Evolutionary conservation across 2,113 vertebrate genomes (phyloP).

Genomic region (Butorides virescens): DNA sequence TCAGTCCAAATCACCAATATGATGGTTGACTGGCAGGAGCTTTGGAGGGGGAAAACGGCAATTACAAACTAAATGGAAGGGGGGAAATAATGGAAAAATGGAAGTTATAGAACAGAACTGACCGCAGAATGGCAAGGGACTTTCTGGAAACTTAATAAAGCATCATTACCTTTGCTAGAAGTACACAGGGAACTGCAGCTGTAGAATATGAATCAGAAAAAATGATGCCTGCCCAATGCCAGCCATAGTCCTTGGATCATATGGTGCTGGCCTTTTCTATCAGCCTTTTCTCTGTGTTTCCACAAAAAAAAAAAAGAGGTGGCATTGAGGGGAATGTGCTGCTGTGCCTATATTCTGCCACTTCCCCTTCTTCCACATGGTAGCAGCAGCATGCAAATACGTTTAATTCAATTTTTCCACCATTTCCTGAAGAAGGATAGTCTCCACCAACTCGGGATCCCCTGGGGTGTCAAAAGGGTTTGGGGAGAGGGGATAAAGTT

Average conservation of each 20-base stretch:
- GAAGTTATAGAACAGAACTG: constrained; percentile 19
- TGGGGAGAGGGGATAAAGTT: not conserved
- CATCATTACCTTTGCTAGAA: constrained; percentile 20
- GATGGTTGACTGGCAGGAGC: constrained; percentile 39
- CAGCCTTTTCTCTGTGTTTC: not conserved
- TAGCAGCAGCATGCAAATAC: not conserved
- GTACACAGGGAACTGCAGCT: accelerated
- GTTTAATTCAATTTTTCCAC: not conserved
- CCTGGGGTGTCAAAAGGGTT: not conserved
- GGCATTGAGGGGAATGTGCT: not conserved
- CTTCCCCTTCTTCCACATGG: not conserved
- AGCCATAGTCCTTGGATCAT: accelerated
- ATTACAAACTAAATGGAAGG: constrained; percentile 27
- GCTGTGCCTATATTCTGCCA: not conserved
- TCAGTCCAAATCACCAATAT: constrained; percentile 17
- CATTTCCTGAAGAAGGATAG: not conserved
- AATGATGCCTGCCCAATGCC: not conserved
- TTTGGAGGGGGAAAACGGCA: not conserved
- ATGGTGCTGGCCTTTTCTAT: not conserved
- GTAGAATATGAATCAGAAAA: not conserved
- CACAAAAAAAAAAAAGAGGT: not conserved
- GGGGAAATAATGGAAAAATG: constrained; percentile 35
- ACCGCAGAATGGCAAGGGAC: constrained; percentile 26
- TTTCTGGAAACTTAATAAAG: constrained; percentile 38
- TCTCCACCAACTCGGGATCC: not conserved